Evolutionary conservation across 2,797 vertebrate genomes (phyloP).

Genomic region (Chromis chromis): DNA sequence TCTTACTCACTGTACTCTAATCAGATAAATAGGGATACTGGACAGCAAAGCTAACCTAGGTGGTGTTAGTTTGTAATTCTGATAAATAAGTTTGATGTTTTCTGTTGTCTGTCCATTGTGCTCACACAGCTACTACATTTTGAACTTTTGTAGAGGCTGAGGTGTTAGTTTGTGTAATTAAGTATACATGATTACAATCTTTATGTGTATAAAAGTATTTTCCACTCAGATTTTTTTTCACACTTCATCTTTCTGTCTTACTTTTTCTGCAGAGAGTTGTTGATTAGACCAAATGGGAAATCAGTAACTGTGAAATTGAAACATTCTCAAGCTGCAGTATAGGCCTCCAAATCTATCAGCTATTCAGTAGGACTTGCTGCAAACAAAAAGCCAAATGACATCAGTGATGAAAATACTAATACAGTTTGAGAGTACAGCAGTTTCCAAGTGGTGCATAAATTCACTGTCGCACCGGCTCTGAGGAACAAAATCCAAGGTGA

Average conservation of each 20-base stretch:
- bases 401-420: conserved; percentile 56
- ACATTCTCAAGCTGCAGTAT: not conserved
- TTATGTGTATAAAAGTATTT: not conserved
- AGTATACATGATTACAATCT: too few species aligned
- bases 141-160: not conserved
- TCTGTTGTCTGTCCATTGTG: too few species aligned
- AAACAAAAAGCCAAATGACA: conserved; percentile 42
- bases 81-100: too few species aligned
- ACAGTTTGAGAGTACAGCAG: conserved; percentile 48
- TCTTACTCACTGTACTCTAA: too few species aligned
- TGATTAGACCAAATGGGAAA: conserved; percentile 30
- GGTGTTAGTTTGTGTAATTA: not conserved
- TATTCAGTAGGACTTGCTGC: conserved; percentile 1
- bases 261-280: conserved; percentile 19
- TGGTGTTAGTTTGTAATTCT: too few species aligned
- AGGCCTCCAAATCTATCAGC: conserved; percentile 14
- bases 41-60: not conserved
- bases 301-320: conserved; percentile 43
- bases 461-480: conserved; percentile 46
- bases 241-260: conserved; percentile 10
- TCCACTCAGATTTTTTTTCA: not conserved
- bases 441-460: conserved; percentile 66
- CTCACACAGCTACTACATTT: not conserved
- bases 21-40: too few species aligned
- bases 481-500: conserved; percentile 76